Evolutionary conservation across 1,140 invertebrate genomes (phyloP).

Genomic region (Polyergus mexicanus): DNA sequence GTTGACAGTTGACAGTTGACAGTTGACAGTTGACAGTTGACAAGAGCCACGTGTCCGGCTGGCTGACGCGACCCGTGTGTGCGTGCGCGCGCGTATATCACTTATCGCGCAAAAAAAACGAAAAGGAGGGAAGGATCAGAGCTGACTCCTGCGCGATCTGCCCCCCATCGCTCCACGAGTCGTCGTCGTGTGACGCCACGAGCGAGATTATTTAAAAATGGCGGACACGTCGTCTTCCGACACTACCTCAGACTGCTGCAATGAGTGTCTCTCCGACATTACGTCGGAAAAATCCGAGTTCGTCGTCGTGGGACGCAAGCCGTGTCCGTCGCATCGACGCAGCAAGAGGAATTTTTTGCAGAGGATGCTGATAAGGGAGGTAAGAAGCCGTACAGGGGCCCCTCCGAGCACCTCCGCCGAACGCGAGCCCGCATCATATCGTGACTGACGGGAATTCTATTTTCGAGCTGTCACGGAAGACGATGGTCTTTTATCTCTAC

Average conservation of each 20-base stretch:
- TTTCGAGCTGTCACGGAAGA: constrained; percentile 61
- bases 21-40: too few species aligned
- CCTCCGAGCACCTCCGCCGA: not conserved
- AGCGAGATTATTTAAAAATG: constrained; percentile 86
- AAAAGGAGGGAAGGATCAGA: too few species aligned
- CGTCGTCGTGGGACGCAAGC: constrained; percentile 82
- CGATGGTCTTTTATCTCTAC: not conserved
- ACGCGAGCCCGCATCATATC: constrained; percentile 11
- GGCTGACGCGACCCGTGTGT: too few species aligned
- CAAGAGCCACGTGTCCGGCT: too few species aligned
- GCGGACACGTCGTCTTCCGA: constrained; percentile 86
- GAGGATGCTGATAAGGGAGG: constrained; percentile 84
- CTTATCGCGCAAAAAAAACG: too few species aligned
- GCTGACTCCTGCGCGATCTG: too few species aligned
- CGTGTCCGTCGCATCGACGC: constrained; percentile 74
- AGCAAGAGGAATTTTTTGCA: constrained; percentile 81
- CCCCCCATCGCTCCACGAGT: too few species aligned
- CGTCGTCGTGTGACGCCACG: constrained; percentile 32
- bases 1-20: too few species aligned
- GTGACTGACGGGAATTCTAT: constrained; percentile 61
- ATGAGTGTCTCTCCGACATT: constrained; percentile 85
- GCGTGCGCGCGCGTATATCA: too few species aligned
- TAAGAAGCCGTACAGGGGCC: constrained; percentile 41
- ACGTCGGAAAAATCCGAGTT: constrained; percentile 83
- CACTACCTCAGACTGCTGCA: constrained; percentile 85